These are phyloP conservation scores for Eulemur rufifrons DNA, from an alignment of 2,113 vertebrate genomes.

Conservation along the genomic window DNA sequence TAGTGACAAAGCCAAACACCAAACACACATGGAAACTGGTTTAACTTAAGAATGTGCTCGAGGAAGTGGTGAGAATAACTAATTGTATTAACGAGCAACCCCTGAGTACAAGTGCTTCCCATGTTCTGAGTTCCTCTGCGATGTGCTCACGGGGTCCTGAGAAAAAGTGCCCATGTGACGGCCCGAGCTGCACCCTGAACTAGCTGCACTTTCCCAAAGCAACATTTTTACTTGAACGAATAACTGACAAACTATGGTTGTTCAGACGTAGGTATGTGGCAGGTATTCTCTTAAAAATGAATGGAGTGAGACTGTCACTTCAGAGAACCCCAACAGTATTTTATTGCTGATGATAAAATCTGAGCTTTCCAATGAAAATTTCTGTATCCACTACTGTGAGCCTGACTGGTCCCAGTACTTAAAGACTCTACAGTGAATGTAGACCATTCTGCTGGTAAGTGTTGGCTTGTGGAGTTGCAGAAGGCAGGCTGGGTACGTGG, in stretches of 20 bases:
- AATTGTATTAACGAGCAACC: background rate
- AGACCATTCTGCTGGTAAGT: background rate
- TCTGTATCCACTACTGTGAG: background rate
- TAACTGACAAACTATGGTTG: background rate
- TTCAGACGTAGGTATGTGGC: background rate
- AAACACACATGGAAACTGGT: background rate
- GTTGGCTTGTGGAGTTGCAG: no score
- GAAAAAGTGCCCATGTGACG: background rate
- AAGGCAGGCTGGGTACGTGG: background rate
- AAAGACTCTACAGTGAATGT: no score
- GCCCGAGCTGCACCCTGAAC: background rate
- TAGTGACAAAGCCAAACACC: background rate
- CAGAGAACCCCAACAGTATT: background rate
- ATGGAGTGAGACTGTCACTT: background rate
- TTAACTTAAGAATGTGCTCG: background rate
- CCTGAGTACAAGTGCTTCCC: background rate
- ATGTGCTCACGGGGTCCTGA: background rate
- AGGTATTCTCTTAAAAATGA: background rate
- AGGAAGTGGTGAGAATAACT: background rate
- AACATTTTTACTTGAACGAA: background rate
- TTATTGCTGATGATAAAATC: background rate
- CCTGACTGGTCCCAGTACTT: background rate
- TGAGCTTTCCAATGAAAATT: background rate
- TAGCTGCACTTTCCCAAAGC: no score
- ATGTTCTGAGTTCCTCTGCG: background rate